phyloP scores from a whole-genome alignment of 2,888 invertebrate species.

The Leptopilina myrica region DNA sequence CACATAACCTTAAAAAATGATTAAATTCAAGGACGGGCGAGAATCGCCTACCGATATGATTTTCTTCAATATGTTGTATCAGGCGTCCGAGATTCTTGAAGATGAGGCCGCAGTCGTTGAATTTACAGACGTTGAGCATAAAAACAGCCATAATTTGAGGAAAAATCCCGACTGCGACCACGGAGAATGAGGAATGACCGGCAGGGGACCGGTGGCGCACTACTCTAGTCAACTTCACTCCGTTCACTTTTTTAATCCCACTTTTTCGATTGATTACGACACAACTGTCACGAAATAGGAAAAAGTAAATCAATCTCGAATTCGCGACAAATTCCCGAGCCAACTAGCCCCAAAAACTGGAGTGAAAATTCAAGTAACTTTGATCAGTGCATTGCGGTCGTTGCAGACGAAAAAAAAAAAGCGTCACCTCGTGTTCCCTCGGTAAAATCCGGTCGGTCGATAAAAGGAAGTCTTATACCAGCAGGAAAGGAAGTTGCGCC shows the following conservation, averaged over 20 bases:
- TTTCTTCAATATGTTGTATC: slow-evolving; percentile 92
- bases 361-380: too few relatives aligned
- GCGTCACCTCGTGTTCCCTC: slow-evolving; percentile 51
- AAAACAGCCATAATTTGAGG: slow-evolving; percentile 87
- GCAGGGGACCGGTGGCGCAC: background rate
- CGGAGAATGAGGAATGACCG: background rate
- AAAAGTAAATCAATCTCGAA: too few relatives aligned
- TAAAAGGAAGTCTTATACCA: slow-evolving; percentile 62
- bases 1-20: slow-evolving; percentile 55
- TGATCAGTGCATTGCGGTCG: too few relatives aligned
- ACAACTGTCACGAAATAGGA: too few relatives aligned
- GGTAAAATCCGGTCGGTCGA: slow-evolving; percentile 75
- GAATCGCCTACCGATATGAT: slow-evolving; percentile 85
- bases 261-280: background rate
- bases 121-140: slow-evolving; percentile 93
- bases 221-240: slow-evolving; percentile 7
- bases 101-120: slow-evolving; percentile 89
- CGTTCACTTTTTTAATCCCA: background rate
- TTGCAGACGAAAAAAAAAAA: slow-evolving; percentile 60
- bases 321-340: too few relatives aligned
- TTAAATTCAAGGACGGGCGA: slow-evolving; percentile 37
- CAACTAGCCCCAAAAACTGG: too few relatives aligned
- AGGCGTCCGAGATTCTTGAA: slow-evolving; percentile 89
- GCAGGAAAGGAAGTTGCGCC: slow-evolving; percentile 64
- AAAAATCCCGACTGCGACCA: slow-evolving; percentile 17